phyloP scores from a whole-genome alignment of 2,113 vertebrate species.

The Boleophthalmus pectinirostris region DNA sequence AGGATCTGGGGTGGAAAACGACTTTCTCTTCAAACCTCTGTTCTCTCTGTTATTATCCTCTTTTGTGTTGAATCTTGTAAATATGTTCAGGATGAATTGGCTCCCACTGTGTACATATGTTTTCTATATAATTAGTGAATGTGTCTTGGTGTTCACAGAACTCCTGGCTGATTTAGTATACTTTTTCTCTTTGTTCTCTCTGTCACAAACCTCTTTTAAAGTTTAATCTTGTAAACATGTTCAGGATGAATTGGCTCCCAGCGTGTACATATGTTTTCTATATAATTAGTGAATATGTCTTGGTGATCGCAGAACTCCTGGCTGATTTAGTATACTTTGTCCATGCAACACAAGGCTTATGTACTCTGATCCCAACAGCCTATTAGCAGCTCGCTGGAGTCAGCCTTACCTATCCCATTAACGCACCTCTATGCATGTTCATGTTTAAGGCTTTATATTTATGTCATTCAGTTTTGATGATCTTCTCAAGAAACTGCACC shows the following conservation, averaged over 20 bases:
- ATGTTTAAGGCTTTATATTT: conserved; percentile 67
- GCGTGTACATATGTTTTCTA: not conserved
- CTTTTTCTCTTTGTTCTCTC: not conserved
- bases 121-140: not conserved
- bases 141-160: not conserved
- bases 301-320: not conserved
- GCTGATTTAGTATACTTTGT: conserved; percentile 5
- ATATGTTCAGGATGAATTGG: not conserved
- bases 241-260: not conserved
- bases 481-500: conserved; percentile 37
- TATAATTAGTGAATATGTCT: not conserved
- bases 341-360: conserved; percentile 6
- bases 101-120: not conserved
- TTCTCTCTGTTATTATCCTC: not conserved
- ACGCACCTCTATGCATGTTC: conserved; percentile 30
- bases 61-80: not conserved
- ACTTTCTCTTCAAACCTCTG: not conserved
- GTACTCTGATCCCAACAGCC: conserved; percentile 18
- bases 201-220: not conserved
- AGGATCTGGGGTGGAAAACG: not conserved
- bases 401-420: conserved; percentile 9
- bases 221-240: not conserved
- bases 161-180: conserved; percentile 10
- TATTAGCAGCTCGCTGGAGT: conserved; percentile 16
- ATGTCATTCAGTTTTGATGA: conserved; percentile 34